phyloP scores from a whole-genome alignment of 2,113 vertebrate species.

The Atractosteus spatula region DNA sequence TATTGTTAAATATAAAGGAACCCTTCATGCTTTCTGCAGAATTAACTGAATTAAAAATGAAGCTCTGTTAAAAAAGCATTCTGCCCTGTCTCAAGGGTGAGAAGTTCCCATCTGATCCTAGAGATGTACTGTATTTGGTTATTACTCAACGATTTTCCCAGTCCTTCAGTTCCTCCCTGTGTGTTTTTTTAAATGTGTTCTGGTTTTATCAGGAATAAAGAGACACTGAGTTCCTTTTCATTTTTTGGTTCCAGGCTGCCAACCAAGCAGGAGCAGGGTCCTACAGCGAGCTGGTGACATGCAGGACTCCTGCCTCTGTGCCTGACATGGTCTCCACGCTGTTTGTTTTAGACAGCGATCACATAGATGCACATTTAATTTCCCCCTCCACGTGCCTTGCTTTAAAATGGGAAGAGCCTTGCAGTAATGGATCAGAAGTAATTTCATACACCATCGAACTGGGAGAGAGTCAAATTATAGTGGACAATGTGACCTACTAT shows the following conservation, averaged over 20 bases:
- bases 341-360: slow-evolving; percentile 70
- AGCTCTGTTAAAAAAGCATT: too few species aligned
- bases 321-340: slow-evolving; percentile 76
- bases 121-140: too few species aligned
- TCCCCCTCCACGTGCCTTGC: slow-evolving; percentile 84
- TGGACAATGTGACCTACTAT: slow-evolving; percentile 72
- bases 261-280: slow-evolving; percentile 90
- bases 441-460: slow-evolving; percentile 81
- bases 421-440: slow-evolving; percentile 88
- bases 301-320: slow-evolving; percentile 78
- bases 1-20: too few species aligned
- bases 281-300: slow-evolving; percentile 80
- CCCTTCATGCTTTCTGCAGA: too few species aligned
- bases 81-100: too few species aligned
- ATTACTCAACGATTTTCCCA: too few species aligned
- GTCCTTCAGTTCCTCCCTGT: too few species aligned
- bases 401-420: slow-evolving; percentile 90
- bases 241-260: slow-evolving; percentile 66
- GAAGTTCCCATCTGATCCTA: too few species aligned
- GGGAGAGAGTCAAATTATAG: slow-evolving; percentile 70
- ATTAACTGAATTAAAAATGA: too few species aligned
- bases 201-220: too few species aligned
- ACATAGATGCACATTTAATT: slow-evolving; percentile 48
- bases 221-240: slow-evolving; percentile 4
- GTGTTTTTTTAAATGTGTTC: too few species aligned